Base-by-base conservation (phyloP, 2,113 vertebrate genomes). In the Nanger granti region DNA sequence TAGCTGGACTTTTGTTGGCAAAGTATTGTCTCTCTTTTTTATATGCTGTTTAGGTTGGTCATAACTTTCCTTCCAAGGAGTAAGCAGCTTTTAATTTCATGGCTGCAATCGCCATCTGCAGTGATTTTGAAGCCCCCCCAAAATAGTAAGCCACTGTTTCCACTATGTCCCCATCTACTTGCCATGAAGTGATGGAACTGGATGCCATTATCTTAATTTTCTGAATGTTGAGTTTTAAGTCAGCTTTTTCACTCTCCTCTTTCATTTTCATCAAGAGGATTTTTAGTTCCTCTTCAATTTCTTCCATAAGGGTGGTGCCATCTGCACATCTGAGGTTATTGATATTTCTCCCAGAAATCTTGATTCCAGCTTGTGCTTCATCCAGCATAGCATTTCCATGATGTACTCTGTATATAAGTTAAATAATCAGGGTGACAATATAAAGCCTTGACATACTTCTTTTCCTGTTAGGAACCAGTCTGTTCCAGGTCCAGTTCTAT, bases 91-190 rank as follows among this genome's bases (percentile, higher is more conserved):
- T 69, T 69, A 20, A 69, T n/a, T n/a, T n/a, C 17, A 69, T 10
- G 34, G 17, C 8, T 69, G 66, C 34, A n/a, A 8, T 37, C 34
- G 37, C 3, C 31, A 34, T 62, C 6, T 66, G 15, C 64, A 34
- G 15, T 66, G 64, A 34, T 34, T 66, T 66, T 66, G 64, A 34
- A 66, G 7, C 15, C 14, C 31, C 31, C 0, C 0, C 1, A 34
- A 66, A 34, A 17, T 66, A 66, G 64, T 34, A 15, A 18, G 64
- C 64, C 31, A 66, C 15, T 34, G 31, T 66, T 66, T 34, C 64
- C 31, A 34, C 29, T 66, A 15, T 66, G 4, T 66, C 15, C 31
- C 64, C 64, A 66, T 34, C 31, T 66, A 34, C 13, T 66, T 34
- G 15, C 15, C 31, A 34, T 2, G 15, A 66, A 34, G 31, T 66